Base-by-base conservation (phyloP, 2,113 vertebrate genomes). In the Melanerpes aurifrons region DNA sequence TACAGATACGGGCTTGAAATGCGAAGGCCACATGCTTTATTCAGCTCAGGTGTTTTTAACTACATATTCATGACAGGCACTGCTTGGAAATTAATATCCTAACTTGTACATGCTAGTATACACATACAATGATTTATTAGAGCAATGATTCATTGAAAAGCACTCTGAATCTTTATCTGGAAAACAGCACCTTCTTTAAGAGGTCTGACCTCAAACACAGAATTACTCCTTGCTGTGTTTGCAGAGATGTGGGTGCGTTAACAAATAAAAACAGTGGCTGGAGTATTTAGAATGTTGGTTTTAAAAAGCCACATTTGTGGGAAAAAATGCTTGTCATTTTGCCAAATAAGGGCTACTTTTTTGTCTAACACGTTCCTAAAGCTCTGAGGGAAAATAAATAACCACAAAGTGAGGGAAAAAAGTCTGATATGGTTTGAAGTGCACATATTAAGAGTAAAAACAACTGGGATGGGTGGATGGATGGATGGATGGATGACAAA, bases 101-200 rank as follows among this genome's bases (percentile, higher is more conserved):
- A 70, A 90, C 90, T 90, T 91, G 79, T 72, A 80, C 87, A 96
- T 81, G 63, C 76, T 85, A 47, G 72, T 79, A 91, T 68, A 90
- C 90, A 92, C 58, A 97, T 88, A 97, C 81, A 58, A 91, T 97
- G 82, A 97, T 97, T 97, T 98, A 97, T 97, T 94, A 84, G 91
- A 90, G 77, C 66, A 63, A 24, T 7, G 26, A 83, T 93, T 94
- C 85, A 72, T 8, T 9, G 82, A 76, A 78, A 95, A 90, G 90
- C 66, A 94, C 85, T 91, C 96, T 96, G 87, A 93, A 95, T 93
- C 75, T 96, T 90, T 76, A 90, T 87, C 72, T 92, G 69, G 91
- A 70, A 94, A 87, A 20, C 62, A 95, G 88, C 67, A 95, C 56
- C 93, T 96, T 71, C 85, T 43, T 29, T 62, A 90, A 89, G 54